Base-by-base conservation (phyloP, 2,797 vertebrate species). In the Miichthys miiuy region DNA sequence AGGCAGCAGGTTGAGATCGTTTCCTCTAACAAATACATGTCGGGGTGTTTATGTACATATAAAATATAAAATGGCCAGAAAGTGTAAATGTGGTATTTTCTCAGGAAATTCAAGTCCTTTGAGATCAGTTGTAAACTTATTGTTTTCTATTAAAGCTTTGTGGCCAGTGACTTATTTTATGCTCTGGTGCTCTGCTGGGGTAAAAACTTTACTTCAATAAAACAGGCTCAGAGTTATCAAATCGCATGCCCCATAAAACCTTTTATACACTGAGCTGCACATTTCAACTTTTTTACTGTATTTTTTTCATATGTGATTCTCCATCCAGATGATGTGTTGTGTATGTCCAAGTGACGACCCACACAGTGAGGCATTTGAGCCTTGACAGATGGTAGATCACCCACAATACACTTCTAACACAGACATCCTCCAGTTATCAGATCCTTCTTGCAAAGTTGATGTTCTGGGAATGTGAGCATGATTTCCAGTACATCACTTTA, bases 21-120 rank as follows among this genome's bases (percentile, higher is more conserved):
- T 89, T 89, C 82, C 82, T 80, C 27, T 7, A 7, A 48, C n/a
- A 75, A 61, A 42, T 55, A 27, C 6, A 66, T 3, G 46, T 66
- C 27, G 62, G 44, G 34, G n/a, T 70, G 34, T 65, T 63, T 38
- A 68, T 75, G 48, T 50, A 38, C 11, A 38, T 21, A 42, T 77
- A 8, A 47, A 82, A 50, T 4, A 18, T 64, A 1, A 66, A 54
- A 70, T 42, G 1, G 30, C 30, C 30, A 34, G 7, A 34, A 34
- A 34, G 30, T 34, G 30, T 34, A 8, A 34, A 34, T 34, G 30
- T 34, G 30, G 30, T 34, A 34, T 73, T 80, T 77, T 42, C 47
- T 73, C 27, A 74, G 60, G 72, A 70, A 81, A 72, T 25, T 23
- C 1, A 44, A 48, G 18, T 77, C 73, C 30, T 57, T 23, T 47